Evolutionary conservation across 2,888 invertebrate species (phyloP).

Genomic region (Anthophora plumipes): DNA sequence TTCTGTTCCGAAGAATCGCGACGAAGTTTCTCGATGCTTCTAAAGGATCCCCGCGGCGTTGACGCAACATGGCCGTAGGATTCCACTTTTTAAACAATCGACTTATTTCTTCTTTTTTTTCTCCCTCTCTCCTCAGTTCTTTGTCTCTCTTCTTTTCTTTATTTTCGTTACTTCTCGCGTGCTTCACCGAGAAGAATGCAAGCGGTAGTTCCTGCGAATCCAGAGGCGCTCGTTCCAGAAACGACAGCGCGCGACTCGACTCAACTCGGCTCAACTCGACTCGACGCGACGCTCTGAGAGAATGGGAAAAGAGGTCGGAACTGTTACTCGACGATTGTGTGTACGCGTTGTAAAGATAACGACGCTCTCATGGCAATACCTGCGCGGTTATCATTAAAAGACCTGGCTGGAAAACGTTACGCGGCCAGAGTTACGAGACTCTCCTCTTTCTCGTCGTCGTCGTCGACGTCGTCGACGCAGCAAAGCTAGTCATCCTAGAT

Average conservation of each 20-base stretch:
- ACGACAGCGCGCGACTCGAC: conserved; percentile 8
- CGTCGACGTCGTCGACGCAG: conserved; percentile 15
- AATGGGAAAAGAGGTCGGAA: conserved; percentile 70
- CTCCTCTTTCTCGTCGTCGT: no score
- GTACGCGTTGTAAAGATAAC: conserved; percentile 70
- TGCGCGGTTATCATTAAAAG: conserved; percentile 67
- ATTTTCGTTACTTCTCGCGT: not conserved
- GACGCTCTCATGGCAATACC: conserved; percentile 61
- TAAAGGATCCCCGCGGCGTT: conserved; percentile 5
- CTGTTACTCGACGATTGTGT: conserved; percentile 68
- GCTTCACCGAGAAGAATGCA: conserved; percentile 48
- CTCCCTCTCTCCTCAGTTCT: not conserved
- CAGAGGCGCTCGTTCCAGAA: conserved; percentile 42
- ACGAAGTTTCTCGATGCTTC: conserved; percentile 12
- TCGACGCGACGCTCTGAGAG: conserved; percentile 31
- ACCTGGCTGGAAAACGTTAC: conserved; percentile 37
- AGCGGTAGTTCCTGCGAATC: conserved; percentile 11
- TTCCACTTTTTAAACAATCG: conserved; percentile 51
- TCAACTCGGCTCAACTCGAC: no score
- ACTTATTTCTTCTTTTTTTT: conserved; percentile 22
- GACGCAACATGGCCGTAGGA: conserved; percentile 8
- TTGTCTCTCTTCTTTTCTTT: not conserved
- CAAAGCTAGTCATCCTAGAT: conserved; percentile 38
- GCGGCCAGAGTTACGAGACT: conserved; percentile 21
- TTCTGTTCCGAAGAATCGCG: not conserved